Base-by-base conservation (phyloP, 2,113 vertebrate species). In the Brachirus orientalis region DNA sequence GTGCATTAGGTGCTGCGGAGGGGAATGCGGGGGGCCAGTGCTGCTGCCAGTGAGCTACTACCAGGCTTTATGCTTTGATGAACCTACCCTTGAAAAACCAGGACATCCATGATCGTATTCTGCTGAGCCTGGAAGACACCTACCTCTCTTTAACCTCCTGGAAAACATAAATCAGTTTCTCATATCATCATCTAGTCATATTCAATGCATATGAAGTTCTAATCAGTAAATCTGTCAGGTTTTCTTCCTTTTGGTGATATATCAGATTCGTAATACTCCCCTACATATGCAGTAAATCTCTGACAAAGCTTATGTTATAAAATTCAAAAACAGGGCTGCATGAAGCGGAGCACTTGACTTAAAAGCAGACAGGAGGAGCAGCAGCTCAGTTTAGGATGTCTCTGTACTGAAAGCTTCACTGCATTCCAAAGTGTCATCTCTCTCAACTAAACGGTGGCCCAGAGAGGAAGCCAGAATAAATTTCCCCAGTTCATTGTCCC, bases 101-200 rank as follows among this genome's bases (percentile, higher is more conserved):
- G 85, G 78, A 86, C 75, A 85, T 71, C 72, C 75, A 57, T 79
- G 80, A 83, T 73, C 60, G 77, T 83, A 80, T 73, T 83, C 74
- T 51, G 53, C 48, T 7, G 48, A 70, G 77, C 75, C 77, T 57
- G 56, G 66, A 82, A 73, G 69, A 78, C 61, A 18, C 80, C 79
- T 87, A 84, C 72, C 69, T 74, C 85, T 72, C 86, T 59, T 76
- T 80, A 75, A 85, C 69, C 66, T 84, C 76, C 83, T 88, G 81
- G 66, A 89, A 89, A 79, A 87, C 89, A 92, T 92, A 91, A 92
- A 92, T 91, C 90, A 90, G 67, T 86, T 91, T 86, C 84, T 88
- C 86, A 84, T 90, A 86, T 90, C 88, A 92, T 91, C 85, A 89
- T 89, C 83, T 89, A 87, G 90, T 87, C 89, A 86, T 78, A 89